A percentile compares a stretch with the other conserved stretches of the same genome.
phyloP scores from a whole-genome alignment of 2,113 vertebrate genomes.

The Gobio gobio region DNA sequence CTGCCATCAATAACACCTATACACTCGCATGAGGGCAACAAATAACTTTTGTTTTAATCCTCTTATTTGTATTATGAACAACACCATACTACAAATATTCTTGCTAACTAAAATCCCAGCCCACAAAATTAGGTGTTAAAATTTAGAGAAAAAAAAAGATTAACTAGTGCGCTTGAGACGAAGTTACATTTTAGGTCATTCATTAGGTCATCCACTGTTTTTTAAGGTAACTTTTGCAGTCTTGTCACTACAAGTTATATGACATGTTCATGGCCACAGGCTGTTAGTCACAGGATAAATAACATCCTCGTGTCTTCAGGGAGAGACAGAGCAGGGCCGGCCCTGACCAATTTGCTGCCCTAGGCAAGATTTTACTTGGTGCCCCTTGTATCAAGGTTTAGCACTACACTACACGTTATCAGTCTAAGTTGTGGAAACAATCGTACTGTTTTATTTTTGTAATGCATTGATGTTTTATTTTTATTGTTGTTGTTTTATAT shows the following conservation, averaged over 20 bases:
- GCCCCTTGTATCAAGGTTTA: too few species aligned
- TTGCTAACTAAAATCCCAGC: neutral
- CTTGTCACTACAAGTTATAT: neutral
- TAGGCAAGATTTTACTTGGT: too few species aligned
- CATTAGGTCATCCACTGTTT: too few species aligned
- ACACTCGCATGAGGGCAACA: conserved; percentile 17
- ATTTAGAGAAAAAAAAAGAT: neutral
- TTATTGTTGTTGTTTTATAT: too few species aligned
- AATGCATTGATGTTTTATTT: too few species aligned
- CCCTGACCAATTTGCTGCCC: too few species aligned
- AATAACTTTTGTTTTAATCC: conserved; percentile 1
- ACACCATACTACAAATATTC: neutral
- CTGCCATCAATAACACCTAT: conserved; percentile 20
- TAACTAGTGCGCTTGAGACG: neutral
- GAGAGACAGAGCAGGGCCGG: conserved; percentile 4
- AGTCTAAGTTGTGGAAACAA: too few species aligned
- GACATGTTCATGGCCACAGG: neutral
- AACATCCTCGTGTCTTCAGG: neutral
- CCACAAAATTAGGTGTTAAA: neutral
- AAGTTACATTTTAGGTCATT: neutral
- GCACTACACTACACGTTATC: too few species aligned
- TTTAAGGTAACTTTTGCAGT: neutral
- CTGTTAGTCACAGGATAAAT: neutral
- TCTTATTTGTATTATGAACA: neutral
- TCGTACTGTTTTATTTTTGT: too few species aligned